Evolutionary conservation across 2,113 vertebrate species (phyloP), one percentile per base, ranked within the genome.

Genomic region (Haemorhous mexicanus): DNA sequence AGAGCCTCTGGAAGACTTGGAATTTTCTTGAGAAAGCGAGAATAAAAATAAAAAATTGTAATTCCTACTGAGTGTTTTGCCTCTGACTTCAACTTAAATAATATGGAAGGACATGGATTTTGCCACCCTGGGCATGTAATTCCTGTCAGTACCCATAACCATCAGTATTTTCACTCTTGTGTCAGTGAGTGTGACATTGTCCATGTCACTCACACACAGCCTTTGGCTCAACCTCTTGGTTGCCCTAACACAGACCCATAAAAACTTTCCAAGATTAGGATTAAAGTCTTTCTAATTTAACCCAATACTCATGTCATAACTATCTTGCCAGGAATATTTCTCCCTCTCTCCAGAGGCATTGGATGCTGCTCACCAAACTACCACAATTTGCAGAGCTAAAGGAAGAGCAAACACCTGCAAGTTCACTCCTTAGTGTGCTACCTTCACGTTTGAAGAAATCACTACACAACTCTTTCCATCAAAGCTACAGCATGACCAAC

Each of bases 341-440:
- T 30, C 2, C 5, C 20, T 70, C 21, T 73, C n/a, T 80, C 41
- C 43, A 83, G 70, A 58, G 35, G 82, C 87, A 18, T 17, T 3
- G 23, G 19, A 16, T 8, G 1, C 52, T 75, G 35, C 33, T 19
- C 37, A 27, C 15, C 11, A 68, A 43, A 19, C 30, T n/a, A 61
- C 19, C 28, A 52, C 32, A 37, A 3, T 47, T 64, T 67, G 16
- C 24, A 68, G 61, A 75, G 23, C 19, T 52, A 67, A 69, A 80
- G 46, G 30, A 87, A 88, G n/a, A 0, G 0, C 9, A 50, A 66
- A 43, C 13, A 46, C 23, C 30, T 75, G 8, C 14, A 50, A 66
- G 8, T 58, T 74, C 30, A 56, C 33, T 35, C 19, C 35, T 50
- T 28, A 24, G 33, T 47, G 23, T 3, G 1, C 3, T n/a, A 1